A percentile compares a stretch with the other conserved stretches of the same genome.
These are phyloP conservation scores for Lycopodina hypogea DNA, from an alignment of 37 sponge, comb jelly and placozoan genomes.

Conservation along the genomic window DNA sequence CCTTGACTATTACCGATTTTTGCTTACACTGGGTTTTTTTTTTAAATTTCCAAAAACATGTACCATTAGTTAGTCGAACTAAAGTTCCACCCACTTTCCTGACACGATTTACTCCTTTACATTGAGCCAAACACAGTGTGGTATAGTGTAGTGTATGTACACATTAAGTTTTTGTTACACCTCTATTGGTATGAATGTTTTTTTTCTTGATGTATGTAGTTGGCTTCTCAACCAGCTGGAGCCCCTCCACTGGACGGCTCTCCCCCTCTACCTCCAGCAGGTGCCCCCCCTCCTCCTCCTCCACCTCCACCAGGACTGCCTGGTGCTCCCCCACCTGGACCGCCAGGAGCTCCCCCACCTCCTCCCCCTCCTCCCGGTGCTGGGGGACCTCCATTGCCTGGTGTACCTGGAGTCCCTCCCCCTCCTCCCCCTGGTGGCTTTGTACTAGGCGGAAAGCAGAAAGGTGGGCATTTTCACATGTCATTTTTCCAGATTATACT, in stretches of 20 bases:
- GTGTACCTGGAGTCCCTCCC: conserved; percentile 21
- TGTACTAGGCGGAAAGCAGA: not conserved
- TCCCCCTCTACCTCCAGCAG: not conserved
- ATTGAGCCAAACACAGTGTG: no score
- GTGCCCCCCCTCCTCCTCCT: conserved; percentile 25
- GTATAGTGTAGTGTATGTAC: no score
- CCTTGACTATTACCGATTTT: no score
- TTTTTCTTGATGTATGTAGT: not conserved
- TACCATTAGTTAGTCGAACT: no score
- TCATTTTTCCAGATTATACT: not conserved
- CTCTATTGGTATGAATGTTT: not conserved
- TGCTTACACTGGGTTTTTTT: no score
- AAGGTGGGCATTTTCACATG: not conserved
- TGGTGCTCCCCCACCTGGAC: conserved; percentile 12
- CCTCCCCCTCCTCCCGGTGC: conserved; percentile 31
- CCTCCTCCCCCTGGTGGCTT: conserved; percentile 35
- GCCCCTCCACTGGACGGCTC: conserved; percentile 2
- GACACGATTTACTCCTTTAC: no score
- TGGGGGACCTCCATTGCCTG: conserved; percentile 34
- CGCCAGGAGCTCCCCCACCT: conserved; percentile 11
- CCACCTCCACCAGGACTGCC: conserved; percentile 19
- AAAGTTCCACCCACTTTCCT: no score
- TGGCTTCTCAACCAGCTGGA: conserved; percentile 22
- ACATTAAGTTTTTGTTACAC: no score
- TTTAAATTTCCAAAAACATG: no score